These are phyloP conservation scores for Noturus placidus DNA, from an alignment of 2,113 vertebrate species.

Conservation along the genomic window DNA sequence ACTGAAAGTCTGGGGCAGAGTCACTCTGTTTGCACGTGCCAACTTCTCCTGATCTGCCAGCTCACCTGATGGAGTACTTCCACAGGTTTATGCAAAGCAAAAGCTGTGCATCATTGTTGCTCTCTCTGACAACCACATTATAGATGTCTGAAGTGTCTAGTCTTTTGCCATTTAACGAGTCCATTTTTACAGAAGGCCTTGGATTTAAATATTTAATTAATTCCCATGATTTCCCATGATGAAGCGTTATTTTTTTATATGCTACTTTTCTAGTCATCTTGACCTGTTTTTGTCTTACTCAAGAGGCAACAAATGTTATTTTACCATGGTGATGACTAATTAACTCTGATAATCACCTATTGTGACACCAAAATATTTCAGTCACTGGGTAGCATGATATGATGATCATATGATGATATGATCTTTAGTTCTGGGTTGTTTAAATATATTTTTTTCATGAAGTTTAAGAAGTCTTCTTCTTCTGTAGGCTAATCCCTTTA, in stretches of 20 bases:
- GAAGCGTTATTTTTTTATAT: neutral
- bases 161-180: neutral
- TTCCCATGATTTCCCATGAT: neutral
- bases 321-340: neutral
- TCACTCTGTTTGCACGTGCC: conserved; percentile 26
- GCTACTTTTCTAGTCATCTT: neutral
- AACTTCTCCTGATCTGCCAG: conserved; percentile 19
- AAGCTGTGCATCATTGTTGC: neutral
- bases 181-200: neutral
- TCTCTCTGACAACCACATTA: neutral
- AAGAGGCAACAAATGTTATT: neutral
- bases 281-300: neutral
- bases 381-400: neutral
- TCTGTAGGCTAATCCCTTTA: no score
- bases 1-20: neutral
- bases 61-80: conserved; percentile 27
- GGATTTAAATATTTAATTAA: neutral
- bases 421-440: neutral
- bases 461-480: no score
- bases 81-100: conserved; percentile 24
- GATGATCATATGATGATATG: neutral
- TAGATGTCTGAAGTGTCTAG: neutral
- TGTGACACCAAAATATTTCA: neutral
- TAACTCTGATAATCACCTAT: neutral
- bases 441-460: no score